A percentile compares a stretch with the other conserved stretches of the same genome.
Conservation (phyloP, 2,797 vertebrate species). For the Chelmon rostratus region DNA sequence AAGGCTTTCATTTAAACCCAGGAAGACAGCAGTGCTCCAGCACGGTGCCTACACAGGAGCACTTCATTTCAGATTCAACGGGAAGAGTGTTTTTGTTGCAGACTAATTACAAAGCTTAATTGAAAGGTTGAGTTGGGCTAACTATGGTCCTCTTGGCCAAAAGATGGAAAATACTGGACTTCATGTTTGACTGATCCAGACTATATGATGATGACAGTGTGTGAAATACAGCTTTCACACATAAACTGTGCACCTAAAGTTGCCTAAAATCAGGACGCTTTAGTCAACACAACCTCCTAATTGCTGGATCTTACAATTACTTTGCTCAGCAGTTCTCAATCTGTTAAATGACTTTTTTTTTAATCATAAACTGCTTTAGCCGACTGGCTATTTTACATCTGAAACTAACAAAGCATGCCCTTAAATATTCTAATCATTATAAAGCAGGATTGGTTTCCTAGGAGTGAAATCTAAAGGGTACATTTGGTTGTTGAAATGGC, state of each 20-base stretch:
- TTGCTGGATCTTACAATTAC: neutral
- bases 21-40: slow-evolving; percentile 53
- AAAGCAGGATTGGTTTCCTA: neutral
- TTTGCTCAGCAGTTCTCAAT: neutral
- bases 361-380: neutral
- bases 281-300: slow-evolving; percentile 13
- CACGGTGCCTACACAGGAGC: slow-evolving; percentile 55
- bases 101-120: slow-evolving; percentile 65
- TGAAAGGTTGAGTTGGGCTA: slow-evolving; percentile 53
- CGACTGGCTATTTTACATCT: slow-evolving; percentile 18
- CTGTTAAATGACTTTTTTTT: neutral
- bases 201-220: slow-evolving; percentile 7
- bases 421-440: slow-evolving; percentile 1
- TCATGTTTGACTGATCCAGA: slow-evolving; percentile 37
- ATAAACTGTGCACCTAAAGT: slow-evolving; percentile 1
- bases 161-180: slow-evolving; percentile 43
- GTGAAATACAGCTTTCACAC: slow-evolving; percentile 32
- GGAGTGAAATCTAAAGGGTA: slow-evolving; percentile 1
- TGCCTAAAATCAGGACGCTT: slow-evolving; percentile 21
- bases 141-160: slow-evolving; percentile 38
- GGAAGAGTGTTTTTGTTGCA: slow-evolving; percentile 56
- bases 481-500: slow-evolving; percentile 11
- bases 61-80: slow-evolving; percentile 60
- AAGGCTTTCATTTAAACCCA: slow-evolving; percentile 68
- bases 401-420: slow-evolving; percentile 8